A percentile compares a stretch with the other conserved stretches of the same genome.
Evolutionary conservation across 2,888 invertebrate species (phyloP).

Genomic region (Clunio marinus): DNA sequence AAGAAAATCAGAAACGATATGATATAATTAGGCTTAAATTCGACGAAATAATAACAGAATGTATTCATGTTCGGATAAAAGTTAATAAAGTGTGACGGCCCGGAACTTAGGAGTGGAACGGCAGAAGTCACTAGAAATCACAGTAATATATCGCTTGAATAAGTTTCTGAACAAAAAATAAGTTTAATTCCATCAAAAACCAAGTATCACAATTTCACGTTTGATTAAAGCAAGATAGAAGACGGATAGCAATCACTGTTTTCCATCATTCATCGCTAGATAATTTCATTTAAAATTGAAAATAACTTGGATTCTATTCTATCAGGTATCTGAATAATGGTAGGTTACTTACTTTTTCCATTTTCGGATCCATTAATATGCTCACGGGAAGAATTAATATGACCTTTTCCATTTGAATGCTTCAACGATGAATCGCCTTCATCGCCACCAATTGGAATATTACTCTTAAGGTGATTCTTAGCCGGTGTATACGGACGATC

Average conservation of each 20-base stretch:
- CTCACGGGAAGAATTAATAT: background rate
- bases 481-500: slow-evolving; percentile 52
- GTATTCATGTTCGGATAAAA: slow-evolving; percentile 2
- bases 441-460: slow-evolving; percentile 52
- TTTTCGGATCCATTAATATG: slow-evolving; percentile 18
- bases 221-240: slow-evolving; percentile 21
- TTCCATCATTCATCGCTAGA: slow-evolving; percentile 8
- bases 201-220: slow-evolving; percentile 14
- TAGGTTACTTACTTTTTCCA: slow-evolving; percentile 20
- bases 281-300: background rate
- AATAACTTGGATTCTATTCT: background rate
- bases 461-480: slow-evolving; percentile 57
- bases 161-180: background rate
- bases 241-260: background rate
- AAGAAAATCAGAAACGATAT: background rate
- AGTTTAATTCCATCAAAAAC: background rate
- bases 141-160: slow-evolving; percentile 26
- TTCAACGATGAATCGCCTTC: slow-evolving; percentile 24
- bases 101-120: slow-evolving; percentile 26
- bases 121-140: slow-evolving; percentile 33
- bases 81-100: slow-evolving; percentile 36
- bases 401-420: slow-evolving; percentile 26
- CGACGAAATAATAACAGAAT: slow-evolving; percentile 4
- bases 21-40: too few species aligned
- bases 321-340: background rate